Base-by-base conservation (phyloP, 2,888 invertebrate genomes). In the Phania funesta region DNA sequence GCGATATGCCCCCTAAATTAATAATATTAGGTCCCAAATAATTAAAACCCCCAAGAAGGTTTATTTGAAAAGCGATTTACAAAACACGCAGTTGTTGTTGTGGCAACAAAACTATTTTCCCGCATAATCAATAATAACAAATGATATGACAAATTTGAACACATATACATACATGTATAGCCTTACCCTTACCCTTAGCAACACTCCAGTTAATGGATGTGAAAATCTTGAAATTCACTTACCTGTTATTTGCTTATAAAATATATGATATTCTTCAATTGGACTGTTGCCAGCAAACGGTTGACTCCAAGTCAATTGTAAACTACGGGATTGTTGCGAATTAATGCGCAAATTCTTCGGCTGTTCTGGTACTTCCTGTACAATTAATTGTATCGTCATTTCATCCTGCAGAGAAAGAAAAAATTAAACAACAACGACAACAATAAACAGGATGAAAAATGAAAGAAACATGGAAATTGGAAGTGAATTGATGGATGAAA, bases 311-410 rank as follows among this genome's bases (percentile, higher is more conserved):
- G 96, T 95, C 86, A 98, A 93, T 87, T 96, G 95, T 83, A 97
- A 94, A 26, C 95, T 94, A 79, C 96, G 93, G 76, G 97, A 96
- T 86, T 96, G 95, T 88, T 96, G 96, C 85, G 97, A 96, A 87
- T 95, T 94, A 64, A 97, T 95, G 85, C 95, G 93, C 84, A 97
- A 94, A 88, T 96, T 96, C 88, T 95, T 94, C 3, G 98, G 97
- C 90, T 96, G 94, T 90, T 98, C 98, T 0, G 98, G 97, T 48
- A 96, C 95, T 93, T 98, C 95, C 92, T 98, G 96, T 29, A 98
- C 96, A 65, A 97, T 95, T 80, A 98, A 93, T 88, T 97, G 96
- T 89, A 97, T 96, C 67, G 95, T 94, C 94, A 97, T 96, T 90
- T 96, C 95, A 87, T 97, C 98, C 92, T 83, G 89, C 62, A 58